phyloP scores from a whole-genome alignment of 2,113 vertebrate genomes.

The Halcyon senegalensis region DNA sequence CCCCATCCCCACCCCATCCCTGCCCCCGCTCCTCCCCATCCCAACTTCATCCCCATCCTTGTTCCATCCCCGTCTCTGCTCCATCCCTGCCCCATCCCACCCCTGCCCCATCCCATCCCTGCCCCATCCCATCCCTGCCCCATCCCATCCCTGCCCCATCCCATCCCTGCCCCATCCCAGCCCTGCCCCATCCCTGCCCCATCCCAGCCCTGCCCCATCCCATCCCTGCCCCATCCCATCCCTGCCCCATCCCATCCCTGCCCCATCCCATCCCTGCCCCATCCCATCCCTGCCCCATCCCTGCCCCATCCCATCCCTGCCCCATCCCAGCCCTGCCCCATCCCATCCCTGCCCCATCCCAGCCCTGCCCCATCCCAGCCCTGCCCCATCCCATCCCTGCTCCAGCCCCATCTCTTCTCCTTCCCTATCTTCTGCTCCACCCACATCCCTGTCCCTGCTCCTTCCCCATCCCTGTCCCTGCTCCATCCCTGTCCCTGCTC shows the following conservation, averaged over 20 bases:
- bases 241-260: too few relatives aligned
- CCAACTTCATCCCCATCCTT: neutral
- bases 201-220: too few relatives aligned
- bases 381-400: neutral
- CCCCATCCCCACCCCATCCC: neutral
- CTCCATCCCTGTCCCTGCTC: neutral
- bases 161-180: neutral
- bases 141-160: neutral
- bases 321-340: neutral
- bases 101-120: neutral
- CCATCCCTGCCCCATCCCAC: too few relatives aligned
- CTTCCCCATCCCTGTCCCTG: neutral
- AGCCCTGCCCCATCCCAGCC: neutral
- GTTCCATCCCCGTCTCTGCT: neutral
- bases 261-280: too few relatives aligned
- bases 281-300: too few relatives aligned
- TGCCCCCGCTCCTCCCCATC: neutral
- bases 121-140: neutral
- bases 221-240: too few relatives aligned
- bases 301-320: too few relatives aligned
- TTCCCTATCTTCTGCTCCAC: neutral
- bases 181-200: too few relatives aligned
- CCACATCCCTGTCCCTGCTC: too few relatives aligned
- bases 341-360: neutral
- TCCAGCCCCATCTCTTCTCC: neutral